Evolutionary conservation across 92 coral and sea anemone species (phyloP).

Genomic region (Umimayanthus kanabou): DNA sequence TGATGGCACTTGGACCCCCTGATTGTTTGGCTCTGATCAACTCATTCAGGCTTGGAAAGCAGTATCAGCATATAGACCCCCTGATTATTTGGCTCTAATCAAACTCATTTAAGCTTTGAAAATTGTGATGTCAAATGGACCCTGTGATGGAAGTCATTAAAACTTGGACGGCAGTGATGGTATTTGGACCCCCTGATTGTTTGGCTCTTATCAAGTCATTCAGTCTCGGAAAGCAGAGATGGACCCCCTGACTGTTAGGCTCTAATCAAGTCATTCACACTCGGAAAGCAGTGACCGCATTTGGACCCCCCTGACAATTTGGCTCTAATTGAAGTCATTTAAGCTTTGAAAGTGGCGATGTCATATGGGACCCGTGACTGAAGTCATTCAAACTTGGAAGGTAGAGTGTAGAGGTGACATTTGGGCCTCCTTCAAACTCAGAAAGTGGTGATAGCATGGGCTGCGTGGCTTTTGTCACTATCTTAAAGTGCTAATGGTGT

Average conservation of each 20-base stretch:
- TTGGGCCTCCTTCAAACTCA: background rate
- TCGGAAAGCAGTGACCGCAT: background rate
- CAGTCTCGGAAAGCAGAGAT: background rate
- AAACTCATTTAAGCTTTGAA: background rate
- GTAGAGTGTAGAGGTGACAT: background rate
- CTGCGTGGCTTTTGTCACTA: background rate
- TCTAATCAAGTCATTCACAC: background rate
- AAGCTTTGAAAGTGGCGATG: background rate
- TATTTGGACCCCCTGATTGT: background rate
- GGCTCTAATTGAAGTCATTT: background rate
- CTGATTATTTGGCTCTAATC: background rate
- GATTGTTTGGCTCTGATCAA: background rate
- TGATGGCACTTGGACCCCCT: conserved; percentile 7
- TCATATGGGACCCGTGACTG: background rate
- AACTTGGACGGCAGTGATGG: background rate
- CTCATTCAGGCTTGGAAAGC: background rate
- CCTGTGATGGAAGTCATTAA: conserved; percentile 9
- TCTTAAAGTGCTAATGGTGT: background rate
- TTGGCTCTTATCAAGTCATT: background rate
- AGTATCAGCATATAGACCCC: background rate
- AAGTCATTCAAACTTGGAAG: background rate
- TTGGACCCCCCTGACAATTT: background rate
- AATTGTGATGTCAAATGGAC: background rate
- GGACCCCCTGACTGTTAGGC: background rate
- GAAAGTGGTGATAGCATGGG: background rate